A percentile compares a stretch with the other conserved stretches of the same genome.
Evolutionary conservation across 1,140 invertebrate genomes (phyloP).

Genomic region (Meloidogyne floridensis): DNA sequence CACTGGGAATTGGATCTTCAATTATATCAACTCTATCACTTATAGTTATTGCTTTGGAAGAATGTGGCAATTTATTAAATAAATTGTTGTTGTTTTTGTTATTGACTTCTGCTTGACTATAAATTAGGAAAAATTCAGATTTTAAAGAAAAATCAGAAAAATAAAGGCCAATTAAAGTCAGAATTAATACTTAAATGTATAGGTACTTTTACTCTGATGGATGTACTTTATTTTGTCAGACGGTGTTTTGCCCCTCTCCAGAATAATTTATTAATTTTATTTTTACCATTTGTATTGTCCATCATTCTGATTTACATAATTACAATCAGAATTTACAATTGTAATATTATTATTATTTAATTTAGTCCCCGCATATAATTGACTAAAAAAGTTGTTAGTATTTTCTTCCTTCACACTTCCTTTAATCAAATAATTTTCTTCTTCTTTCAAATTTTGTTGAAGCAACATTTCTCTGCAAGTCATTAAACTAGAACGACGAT

Average conservation of each 20-base stretch:
- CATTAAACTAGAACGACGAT: constrained; percentile 38
- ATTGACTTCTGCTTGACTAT: not conserved
- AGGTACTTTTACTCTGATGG: too few species aligned
- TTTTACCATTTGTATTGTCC: not conserved
- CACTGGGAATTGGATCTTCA: not conserved
- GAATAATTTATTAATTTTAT: too few species aligned
- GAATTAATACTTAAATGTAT: too few species aligned
- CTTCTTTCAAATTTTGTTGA: constrained; percentile 3
- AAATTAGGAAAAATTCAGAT: too few species aligned
- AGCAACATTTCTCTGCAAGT: constrained; percentile 37
- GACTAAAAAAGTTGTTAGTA: not conserved
- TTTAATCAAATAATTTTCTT: not conserved
- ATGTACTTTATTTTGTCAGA: too few species aligned
- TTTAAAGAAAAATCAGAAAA: too few species aligned
- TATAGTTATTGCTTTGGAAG: not conserved
- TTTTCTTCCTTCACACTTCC: not conserved
- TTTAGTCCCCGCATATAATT: not conserved
- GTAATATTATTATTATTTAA: not conserved
- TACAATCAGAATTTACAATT: not conserved
- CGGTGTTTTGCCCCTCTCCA: too few species aligned
- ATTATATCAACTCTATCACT: not conserved
- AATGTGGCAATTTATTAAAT: not conserved
- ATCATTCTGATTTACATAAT: not conserved
- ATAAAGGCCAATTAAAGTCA: too few species aligned
- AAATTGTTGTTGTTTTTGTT: not conserved